phyloP scores from a whole-genome alignment of 1,140 invertebrate species.

The Scaptomyza montana region DNA sequence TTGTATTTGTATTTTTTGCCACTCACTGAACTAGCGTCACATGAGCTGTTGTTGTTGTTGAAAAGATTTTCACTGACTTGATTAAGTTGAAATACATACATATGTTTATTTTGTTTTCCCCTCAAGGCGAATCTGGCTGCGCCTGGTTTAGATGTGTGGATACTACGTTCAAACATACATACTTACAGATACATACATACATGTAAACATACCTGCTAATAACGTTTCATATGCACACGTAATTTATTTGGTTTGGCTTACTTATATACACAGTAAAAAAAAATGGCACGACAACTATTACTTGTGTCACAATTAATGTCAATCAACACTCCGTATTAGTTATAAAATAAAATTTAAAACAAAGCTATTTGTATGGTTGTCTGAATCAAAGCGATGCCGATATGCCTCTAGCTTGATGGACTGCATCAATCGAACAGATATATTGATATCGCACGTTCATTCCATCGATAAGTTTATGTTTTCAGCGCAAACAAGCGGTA shows the following conservation, averaged over 20 bases:
- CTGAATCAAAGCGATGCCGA: constrained; percentile 20
- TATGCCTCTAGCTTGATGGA: constrained; percentile 1
- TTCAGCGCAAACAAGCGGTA: not conserved
- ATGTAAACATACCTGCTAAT: constrained; percentile 34
- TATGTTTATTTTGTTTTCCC: constrained; percentile 35
- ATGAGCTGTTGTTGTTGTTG: constrained; percentile 7
- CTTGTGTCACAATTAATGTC: constrained; percentile 22
- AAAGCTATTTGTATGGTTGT: not conserved
- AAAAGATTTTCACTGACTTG: constrained; percentile 2
- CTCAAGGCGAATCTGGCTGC: constrained; percentile 31
- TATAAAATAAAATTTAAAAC: constrained; percentile 15
- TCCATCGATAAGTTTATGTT: not conserved
- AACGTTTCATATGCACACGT: constrained; percentile 21
- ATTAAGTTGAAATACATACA: not conserved
- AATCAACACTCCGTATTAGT: not conserved
- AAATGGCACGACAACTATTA: not conserved
- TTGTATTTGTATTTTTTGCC: constrained; percentile 17
- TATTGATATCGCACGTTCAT: constrained; percentile 2
- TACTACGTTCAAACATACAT: constrained; percentile 20
- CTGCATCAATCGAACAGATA: constrained; percentile 11
- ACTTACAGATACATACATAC: constrained; percentile 16
- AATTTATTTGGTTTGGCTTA: constrained; percentile 12
- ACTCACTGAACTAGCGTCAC: constrained; percentile 26
- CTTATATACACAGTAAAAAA: not conserved
- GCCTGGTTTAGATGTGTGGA: constrained; percentile 21